A percentile compares a stretch with the other conserved stretches of the same genome.
Evolutionary conservation across 2,113 vertebrate species (phyloP).

Genomic region (Pampusana beccarii): DNA sequence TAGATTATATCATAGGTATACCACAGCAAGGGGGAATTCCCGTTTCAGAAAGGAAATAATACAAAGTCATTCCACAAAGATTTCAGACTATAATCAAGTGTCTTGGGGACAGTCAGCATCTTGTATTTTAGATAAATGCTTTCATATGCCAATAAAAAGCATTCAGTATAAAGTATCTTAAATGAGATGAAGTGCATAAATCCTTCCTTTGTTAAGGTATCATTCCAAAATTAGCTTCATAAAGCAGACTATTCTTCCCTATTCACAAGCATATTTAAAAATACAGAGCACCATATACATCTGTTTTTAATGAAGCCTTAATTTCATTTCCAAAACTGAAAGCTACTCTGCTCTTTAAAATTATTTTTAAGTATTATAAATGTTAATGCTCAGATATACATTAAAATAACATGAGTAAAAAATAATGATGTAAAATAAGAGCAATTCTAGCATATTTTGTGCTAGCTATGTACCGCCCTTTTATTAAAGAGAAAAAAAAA

Average conservation of each 20-base stretch:
- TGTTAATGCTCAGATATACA: not conserved
- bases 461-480: not conserved
- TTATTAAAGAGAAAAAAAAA: no score
- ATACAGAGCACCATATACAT: not conserved
- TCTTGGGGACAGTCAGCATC: not conserved
- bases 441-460: not conserved
- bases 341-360: not conserved
- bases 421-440: not conserved
- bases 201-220: conserved; percentile 1
- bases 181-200: not conserved
- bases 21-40: not conserved
- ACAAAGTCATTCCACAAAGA: not conserved
- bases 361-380: not conserved
- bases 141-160: not conserved
- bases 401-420: not conserved
- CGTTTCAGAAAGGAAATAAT: not conserved
- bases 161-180: not conserved
- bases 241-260: conserved; percentile 19
- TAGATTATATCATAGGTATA: not conserved
- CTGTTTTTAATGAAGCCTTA: not conserved
- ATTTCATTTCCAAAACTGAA: not conserved
- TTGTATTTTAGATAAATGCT: conserved; percentile 1
- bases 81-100: not conserved
- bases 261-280: not conserved
- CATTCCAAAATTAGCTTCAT: conserved; percentile 1